These are phyloP conservation scores for Pseudochaenichthys georgianus DNA, from an alignment of 2,797 vertebrate genomes.

Conservation along the genomic window DNA sequence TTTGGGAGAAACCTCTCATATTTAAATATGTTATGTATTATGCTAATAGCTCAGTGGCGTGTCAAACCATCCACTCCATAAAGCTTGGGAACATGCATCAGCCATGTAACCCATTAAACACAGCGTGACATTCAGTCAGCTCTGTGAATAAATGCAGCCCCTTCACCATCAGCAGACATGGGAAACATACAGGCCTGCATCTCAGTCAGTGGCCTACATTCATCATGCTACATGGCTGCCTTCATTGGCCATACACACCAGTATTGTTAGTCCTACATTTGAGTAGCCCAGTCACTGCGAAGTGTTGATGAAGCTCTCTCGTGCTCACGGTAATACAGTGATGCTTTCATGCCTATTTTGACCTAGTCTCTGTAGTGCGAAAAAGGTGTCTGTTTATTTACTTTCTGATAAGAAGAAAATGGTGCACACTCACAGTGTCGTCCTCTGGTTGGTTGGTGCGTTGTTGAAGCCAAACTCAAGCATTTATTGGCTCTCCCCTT, in stretches of 20 bases:
- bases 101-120: conserved; percentile 22
- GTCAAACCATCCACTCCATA: neutral
- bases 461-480: conserved; percentile 25
- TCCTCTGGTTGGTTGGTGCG: conserved; percentile 9
- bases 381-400: conserved; percentile 39
- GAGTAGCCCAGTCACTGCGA: conserved; percentile 32
- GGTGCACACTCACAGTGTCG: neutral
- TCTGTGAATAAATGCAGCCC: conserved; percentile 32
- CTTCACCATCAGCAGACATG: conserved; percentile 37
- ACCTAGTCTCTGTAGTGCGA: conserved; percentile 11
- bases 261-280: conserved; percentile 50
- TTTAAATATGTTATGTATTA: neutral
- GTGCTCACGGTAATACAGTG: conserved; percentile 37
- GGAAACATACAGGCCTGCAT: conserved; percentile 38
- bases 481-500: conserved; percentile 25
- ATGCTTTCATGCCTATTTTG: conserved; percentile 27
- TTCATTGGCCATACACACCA: conserved; percentile 31
- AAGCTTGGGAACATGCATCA: conserved; percentile 9
- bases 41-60: neutral
- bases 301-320: conserved; percentile 39
- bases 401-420: conserved; percentile 37
- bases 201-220: conserved; percentile 61
- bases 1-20: neutral
- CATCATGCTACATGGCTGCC: conserved; percentile 37
- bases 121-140: conserved; percentile 25